Evolutionary conservation across 1,140 invertebrate species (phyloP).

Genomic region (Lineus longissimus): DNA sequence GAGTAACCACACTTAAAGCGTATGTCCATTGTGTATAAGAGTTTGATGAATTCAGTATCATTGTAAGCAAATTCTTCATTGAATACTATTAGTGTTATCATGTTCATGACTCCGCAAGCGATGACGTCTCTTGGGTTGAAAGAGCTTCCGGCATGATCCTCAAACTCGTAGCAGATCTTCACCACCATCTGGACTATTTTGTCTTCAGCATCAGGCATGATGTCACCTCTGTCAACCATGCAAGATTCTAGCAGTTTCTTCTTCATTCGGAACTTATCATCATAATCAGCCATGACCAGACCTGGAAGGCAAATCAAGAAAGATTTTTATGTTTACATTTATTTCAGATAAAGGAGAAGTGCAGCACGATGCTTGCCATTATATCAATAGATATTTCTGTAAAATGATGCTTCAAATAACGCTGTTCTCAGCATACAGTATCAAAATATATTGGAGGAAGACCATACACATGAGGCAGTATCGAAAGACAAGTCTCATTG

Average conservation of each 20-base stretch:
- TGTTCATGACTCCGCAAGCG: constrained; percentile 30
- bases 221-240: constrained; percentile 26
- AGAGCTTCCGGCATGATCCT: constrained; percentile 15
- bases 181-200: constrained; percentile 26
- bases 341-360: neutral
- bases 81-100: constrained; percentile 33
- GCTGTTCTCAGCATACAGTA: too few species aligned
- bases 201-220: constrained; percentile 23
- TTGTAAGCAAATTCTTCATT: constrained; percentile 28
- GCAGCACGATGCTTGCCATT: neutral
- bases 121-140: constrained; percentile 29
- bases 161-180: constrained; percentile 24
- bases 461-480: too few species aligned
- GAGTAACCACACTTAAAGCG: constrained; percentile 17
- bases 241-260: constrained; percentile 27
- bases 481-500: too few species aligned
- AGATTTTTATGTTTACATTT: neutral
- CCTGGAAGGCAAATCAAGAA: constrained; percentile 22
- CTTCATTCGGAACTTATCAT: constrained; percentile 27
- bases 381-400: too few species aligned
- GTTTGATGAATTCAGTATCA: constrained; percentile 29
- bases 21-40: constrained; percentile 27
- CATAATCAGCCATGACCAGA: constrained; percentile 29
- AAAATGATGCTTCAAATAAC: too few species aligned
- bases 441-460: too few species aligned